phyloP scores from a whole-genome alignment of 1,140 invertebrate genomes.

The Tigriopus japonicus region DNA sequence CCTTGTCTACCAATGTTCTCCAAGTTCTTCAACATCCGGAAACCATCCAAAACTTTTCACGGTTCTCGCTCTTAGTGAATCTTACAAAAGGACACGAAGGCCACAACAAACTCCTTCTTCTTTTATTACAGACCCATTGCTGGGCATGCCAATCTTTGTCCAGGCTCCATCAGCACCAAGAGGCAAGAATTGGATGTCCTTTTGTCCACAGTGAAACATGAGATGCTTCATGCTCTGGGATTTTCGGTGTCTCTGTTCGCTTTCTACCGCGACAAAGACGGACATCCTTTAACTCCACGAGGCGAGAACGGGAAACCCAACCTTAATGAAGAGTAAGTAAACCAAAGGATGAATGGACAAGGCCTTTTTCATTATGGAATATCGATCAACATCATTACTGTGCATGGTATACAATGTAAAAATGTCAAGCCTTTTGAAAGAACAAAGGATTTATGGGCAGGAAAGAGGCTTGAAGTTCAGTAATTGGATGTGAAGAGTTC shows the following conservation, averaged over 20 bases:
- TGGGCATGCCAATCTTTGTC: constrained; percentile 94
- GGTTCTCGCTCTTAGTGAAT: no score
- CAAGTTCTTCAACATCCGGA: no score
- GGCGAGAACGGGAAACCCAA: constrained; percentile 66
- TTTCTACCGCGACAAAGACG: constrained; percentile 70
- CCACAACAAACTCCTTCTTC: not conserved
- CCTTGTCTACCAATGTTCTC: no score
- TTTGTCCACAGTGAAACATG: constrained; percentile 92
- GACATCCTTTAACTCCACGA: constrained; percentile 60
- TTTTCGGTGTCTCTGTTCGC: constrained; percentile 89
- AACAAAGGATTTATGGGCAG: no score
- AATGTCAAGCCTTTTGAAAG: no score
- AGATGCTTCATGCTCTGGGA: constrained; percentile 90
- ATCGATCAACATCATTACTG: no score
- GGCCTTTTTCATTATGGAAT: no score
- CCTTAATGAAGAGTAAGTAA: constrained; percentile 64
- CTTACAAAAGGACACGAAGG: no score
- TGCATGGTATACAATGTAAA: no score
- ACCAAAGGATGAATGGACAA: not conserved
- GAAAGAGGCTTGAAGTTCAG: no score
- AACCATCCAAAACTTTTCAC: no score
- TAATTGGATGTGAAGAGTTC: no score
- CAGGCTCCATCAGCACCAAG: constrained; percentile 68
- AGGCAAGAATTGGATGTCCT: constrained; percentile 77
- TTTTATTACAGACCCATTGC: constrained; percentile 65